Base-by-base conservation (phyloP, 1,140 invertebrate genomes). In the Euschistus heros region DNA sequence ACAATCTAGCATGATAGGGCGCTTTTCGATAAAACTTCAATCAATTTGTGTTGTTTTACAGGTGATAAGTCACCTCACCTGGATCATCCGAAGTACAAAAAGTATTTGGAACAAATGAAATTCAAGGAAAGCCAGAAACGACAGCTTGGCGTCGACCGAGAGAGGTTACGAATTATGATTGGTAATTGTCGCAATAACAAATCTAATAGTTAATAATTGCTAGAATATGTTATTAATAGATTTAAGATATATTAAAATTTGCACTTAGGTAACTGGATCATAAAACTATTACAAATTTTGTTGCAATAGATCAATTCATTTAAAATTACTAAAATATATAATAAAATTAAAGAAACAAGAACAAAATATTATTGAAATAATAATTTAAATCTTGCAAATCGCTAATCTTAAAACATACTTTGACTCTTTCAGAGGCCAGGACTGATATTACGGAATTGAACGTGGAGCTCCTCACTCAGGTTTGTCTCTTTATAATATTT, bases 391-490 rank as follows among this genome's bases (percentile, higher is more conserved):
- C n/a, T n/a, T n/a, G 50, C 15, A n/a, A 54, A 54, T 54, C 13
- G 1, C 6, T 17, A 22, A 54, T 26, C 13, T 7, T 26, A 22
- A 54, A 54, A 54, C 13, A 54, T 54, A 54, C n/a, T 22, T 54
- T 54, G 8, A 14, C n/a, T n/a, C 30, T 65, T 68, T 59, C 30
- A 68, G 67, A 68, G 30, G 63, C 67, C 5, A 68, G 44, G 24
- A 65, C 67, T 18, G 67, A 68, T 54, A 68, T 68, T 5, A 63
- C 62, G 6, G 63, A 68, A 64, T 61, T 68, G 63, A 68, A 68
- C 27, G 26, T 68, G 15, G 67, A 68, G 17, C 15, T 20, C 14
- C 44, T 68, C 2, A 65, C 67, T 55, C 67, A 68, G 67, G 67
- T 68, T 54, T 62, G 10, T 4, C 4, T 10, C 8, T 59, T n/a